Conservation (phyloP, 2,888 invertebrate genomes). For the Orthonychiurus folsomi region DNA sequence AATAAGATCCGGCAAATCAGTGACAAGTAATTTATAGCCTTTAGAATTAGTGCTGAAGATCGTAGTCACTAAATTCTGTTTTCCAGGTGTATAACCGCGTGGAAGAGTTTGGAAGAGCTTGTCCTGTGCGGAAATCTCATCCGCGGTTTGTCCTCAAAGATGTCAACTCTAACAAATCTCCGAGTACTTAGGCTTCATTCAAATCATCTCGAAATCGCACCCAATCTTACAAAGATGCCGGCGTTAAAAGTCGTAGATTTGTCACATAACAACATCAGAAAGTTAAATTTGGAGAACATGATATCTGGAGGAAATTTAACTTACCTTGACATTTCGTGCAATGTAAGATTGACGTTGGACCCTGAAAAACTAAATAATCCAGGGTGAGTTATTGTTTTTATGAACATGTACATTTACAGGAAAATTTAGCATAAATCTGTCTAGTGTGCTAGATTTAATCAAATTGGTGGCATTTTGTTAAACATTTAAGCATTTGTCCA, state of each 20-base stretch:
- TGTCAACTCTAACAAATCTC: constrained; percentile 61
- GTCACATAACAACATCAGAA: constrained; percentile 74
- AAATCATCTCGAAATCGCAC: constrained; percentile 64
- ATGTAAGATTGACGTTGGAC: constrained; percentile 70
- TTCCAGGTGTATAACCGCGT: constrained; percentile 57
- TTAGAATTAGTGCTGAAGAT: neutral
- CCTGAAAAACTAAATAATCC: constrained; percentile 42
- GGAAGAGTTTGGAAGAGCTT: constrained; percentile 71
- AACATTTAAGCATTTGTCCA: too few relatives aligned
- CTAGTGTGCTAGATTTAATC: neutral
- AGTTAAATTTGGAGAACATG: constrained; percentile 63
- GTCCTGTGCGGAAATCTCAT: constrained; percentile 73
- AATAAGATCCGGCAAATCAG: constrained; percentile 38
- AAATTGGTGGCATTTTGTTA: constrained; percentile 8
- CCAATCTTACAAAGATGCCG: constrained; percentile 63
- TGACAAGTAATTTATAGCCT: constrained; percentile 33
- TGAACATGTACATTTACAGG: too few relatives aligned
- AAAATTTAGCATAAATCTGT: too few relatives aligned
- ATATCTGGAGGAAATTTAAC: constrained; percentile 65
- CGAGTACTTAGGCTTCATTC: constrained; percentile 71
- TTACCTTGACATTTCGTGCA: constrained; percentile 75
- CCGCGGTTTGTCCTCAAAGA: constrained; percentile 63
- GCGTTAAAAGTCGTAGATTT: constrained; percentile 70
- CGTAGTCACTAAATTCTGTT: constrained; percentile 2
- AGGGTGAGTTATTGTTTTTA: constrained; percentile 23